Evolutionary conservation across 2,797 vertebrate species (phyloP).

Genomic region (Tauraco hartlaubi): DNA sequence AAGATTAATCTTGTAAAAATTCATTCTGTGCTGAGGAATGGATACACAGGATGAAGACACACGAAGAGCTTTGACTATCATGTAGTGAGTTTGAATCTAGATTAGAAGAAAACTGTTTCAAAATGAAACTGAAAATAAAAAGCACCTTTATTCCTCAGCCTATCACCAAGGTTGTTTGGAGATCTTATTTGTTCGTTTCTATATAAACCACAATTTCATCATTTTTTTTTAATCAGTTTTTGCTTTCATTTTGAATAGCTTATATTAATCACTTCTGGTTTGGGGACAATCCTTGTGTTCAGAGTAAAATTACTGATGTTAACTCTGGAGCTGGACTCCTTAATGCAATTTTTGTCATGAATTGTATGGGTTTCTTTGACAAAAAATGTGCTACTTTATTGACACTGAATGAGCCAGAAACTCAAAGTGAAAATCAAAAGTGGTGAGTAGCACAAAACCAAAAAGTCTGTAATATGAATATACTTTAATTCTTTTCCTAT

Average conservation of each 20-base stretch:
- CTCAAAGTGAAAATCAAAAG: background rate
- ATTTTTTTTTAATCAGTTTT: background rate
- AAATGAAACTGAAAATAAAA: background rate
- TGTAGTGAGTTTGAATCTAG: background rate
- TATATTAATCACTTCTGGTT: background rate
- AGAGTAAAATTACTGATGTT: background rate
- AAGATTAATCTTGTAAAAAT: constrained; percentile 7
- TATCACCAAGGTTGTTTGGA: background rate
- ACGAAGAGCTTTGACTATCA: background rate
- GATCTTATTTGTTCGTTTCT: background rate
- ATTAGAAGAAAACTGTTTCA: background rate
- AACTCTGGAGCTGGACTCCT: background rate
- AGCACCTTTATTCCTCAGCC: background rate
- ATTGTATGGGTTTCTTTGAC: background rate
- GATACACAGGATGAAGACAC: background rate
- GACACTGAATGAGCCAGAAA: background rate
- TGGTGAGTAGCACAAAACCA: background rate
- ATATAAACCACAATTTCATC: background rate
- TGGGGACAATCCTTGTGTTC: background rate
- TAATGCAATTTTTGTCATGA: background rate
- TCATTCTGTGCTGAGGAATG: background rate
- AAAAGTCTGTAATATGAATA: background rate
- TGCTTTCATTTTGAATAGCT: background rate
- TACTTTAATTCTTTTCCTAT: background rate
- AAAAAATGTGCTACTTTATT: background rate